Conservation (phyloP, 2,888 invertebrate genomes). For the Lycaena phlaeas region DNA sequence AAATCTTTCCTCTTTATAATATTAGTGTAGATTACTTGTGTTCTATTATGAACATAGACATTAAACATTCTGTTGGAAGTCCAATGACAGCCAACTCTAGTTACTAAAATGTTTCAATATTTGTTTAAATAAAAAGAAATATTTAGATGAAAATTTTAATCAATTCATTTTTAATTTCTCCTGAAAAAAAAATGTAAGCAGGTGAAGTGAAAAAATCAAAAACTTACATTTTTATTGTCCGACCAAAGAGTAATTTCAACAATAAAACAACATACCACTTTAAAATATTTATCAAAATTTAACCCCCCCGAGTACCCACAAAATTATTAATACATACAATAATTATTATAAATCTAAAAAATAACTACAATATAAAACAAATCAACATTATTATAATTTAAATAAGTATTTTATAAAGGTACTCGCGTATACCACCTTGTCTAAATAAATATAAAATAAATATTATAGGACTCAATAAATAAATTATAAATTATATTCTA, state of each 20-base stretch:
- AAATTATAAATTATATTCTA: constrained; percentile 32
- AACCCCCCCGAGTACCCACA: constrained; percentile 7
- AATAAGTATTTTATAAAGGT: constrained; percentile 40
- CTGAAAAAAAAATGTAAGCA: neutral
- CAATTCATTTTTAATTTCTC: no score
- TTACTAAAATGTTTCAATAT: no score
- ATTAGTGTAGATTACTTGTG: no score
- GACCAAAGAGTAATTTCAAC: no score
- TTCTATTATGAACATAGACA: no score
- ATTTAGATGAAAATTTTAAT: no score
- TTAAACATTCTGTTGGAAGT: no score
- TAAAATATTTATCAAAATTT: constrained; percentile 18
- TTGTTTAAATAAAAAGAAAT: no score
- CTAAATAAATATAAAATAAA: constrained; percentile 25
- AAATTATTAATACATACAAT: constrained; percentile 13
- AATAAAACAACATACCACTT: constrained; percentile 19
- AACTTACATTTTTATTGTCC: no score
- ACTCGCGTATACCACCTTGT: constrained; percentile 68
- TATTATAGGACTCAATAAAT: constrained; percentile 24
- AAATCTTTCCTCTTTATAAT: no score
- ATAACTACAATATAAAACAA: constrained; percentile 6
- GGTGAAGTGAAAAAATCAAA: no score
- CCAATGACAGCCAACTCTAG: no score
- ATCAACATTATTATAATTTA: constrained; percentile 11
- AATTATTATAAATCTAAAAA: neutral